Percentiles rank a stretch among this genome's conserved stretches.
Evolutionary conservation across 1,140 invertebrate species (phyloP).

Genomic region (Gryllus bimaculatus): DNA sequence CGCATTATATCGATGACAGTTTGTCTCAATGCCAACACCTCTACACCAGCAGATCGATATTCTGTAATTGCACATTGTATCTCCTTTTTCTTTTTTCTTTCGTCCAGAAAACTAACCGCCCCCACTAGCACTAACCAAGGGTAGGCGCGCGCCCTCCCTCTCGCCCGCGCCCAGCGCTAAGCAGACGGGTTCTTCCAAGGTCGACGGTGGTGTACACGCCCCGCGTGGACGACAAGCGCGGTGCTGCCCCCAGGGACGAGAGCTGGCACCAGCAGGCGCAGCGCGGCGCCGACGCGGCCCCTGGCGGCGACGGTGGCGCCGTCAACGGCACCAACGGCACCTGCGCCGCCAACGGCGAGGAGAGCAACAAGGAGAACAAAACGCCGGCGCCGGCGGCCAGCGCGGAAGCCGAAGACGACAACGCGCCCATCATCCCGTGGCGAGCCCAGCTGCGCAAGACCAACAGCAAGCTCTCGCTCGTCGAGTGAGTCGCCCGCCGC

Average conservation of each 20-base stretch:
- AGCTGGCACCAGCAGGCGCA: not conserved
- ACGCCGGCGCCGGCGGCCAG: slow-evolving; percentile 16
- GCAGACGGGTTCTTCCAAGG: slow-evolving; percentile 30
- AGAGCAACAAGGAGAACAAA: slow-evolving; percentile 22
- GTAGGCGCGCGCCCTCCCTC: no score
- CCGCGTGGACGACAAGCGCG: slow-evolving; percentile 46
- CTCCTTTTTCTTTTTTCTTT: no score
- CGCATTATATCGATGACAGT: no score
- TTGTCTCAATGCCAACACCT: no score
- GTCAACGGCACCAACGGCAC: slow-evolving; percentile 19
- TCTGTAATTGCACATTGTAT: no score
- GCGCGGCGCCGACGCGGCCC: not conserved
- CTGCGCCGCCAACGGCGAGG: slow-evolving; percentile 11
- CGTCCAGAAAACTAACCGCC: no score
- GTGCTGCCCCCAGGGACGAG: not conserved
- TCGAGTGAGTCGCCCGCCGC: slow-evolving; percentile 71
- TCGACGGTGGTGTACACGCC: slow-evolving; percentile 53
- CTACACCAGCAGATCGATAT: no score
- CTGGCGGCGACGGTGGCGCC: slow-evolving; percentile 17
- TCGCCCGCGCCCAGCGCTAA: no score
- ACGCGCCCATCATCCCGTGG: slow-evolving; percentile 66
- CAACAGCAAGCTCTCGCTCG: slow-evolving; percentile 68
- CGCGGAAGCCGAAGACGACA: not conserved
- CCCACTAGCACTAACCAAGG: no score
- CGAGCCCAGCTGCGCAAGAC: slow-evolving; percentile 78